A percentile compares a stretch with the other conserved stretches of the same genome.
These are phyloP conservation scores for Carabus problematicus DNA, from an alignment of 2,888 invertebrate genomes.

Conservation along the genomic window DNA sequence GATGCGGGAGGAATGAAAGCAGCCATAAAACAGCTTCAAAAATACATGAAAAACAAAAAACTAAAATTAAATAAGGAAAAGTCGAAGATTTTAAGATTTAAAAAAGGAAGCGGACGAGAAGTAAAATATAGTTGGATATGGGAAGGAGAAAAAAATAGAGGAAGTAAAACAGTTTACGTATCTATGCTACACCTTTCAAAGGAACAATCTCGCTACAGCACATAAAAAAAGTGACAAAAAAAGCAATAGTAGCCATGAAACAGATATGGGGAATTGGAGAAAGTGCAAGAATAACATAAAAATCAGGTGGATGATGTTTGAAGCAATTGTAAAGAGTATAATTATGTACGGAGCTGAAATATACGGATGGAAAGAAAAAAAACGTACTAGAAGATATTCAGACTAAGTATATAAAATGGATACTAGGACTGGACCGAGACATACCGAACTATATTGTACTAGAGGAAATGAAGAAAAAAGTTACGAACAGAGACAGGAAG, in stretches of 20 bases:
- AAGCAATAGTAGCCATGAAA: neutral
- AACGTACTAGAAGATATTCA: neutral
- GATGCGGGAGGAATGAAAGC: no score
- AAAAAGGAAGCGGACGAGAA: no score
- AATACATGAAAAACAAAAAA: no score
- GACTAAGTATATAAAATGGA: conserved; percentile 7
- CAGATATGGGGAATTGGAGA: conserved; percentile 14
- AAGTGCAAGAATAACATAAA: neutral
- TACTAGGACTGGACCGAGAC: conserved; percentile 5
- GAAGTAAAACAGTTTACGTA: no score
- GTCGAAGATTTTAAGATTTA: no score
- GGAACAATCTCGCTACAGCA: no score
- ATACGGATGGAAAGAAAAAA: conserved; percentile 6
- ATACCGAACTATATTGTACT: conserved; percentile 10
- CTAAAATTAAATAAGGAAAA: no score
- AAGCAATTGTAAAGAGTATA: neutral
- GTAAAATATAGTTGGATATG: no score
- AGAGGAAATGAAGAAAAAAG: neutral
- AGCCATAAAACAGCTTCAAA: no score
- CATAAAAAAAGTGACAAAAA: neutral
- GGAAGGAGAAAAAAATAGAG: no score
- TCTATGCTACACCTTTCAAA: no score
- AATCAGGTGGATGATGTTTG: conserved; percentile 7
- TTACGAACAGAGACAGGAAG: conserved; percentile 1
- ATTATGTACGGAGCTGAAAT: conserved; percentile 2